phyloP scores from a whole-genome alignment of 2,888 invertebrate species.

The Callyntrura guangdongensis region DNA sequence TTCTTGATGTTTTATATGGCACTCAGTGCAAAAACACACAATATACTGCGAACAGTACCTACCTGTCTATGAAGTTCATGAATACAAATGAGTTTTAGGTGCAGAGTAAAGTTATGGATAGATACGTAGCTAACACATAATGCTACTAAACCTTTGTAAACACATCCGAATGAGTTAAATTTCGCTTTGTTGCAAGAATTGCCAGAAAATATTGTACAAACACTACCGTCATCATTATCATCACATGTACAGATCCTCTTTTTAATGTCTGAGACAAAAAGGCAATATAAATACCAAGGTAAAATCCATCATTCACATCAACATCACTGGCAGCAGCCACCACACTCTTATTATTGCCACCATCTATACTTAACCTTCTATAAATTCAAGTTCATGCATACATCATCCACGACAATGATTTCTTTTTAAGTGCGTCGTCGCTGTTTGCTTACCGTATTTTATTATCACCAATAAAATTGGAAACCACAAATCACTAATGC shows the following conservation, averaged over 20 bases:
- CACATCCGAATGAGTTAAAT: conserved; percentile 46
- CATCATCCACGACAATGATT: conserved; percentile 55
- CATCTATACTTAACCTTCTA: conserved; percentile 55
- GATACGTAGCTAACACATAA: neutral
- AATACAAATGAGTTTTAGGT: conserved; percentile 33
- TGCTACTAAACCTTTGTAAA: neutral
- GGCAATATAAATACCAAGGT: conserved; percentile 59
- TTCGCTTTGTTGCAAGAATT: conserved; percentile 16
- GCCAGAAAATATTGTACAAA: conserved; percentile 19
- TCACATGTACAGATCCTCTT: neutral
- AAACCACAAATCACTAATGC: conserved; percentile 52
- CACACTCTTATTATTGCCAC: neutral
- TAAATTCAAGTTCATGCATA: conserved; percentile 74
- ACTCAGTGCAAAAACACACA: neutral
- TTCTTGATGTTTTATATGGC: neutral
- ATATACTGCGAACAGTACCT: neutral
- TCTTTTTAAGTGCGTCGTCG: conserved; percentile 47
- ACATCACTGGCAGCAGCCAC: conserved; percentile 1
- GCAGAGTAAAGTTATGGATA: neutral
- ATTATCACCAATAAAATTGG: conserved; percentile 53
- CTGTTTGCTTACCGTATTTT: conserved; percentile 42
- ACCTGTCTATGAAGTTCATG: conserved; percentile 35
- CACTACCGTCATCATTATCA: conserved; percentile 14
- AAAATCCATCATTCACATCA: conserved; percentile 56
- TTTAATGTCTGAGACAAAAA: conserved; percentile 52